These are phyloP conservation scores for Epiblema foenella DNA, from an alignment of 2,888 invertebrate species.

Conservation along the genomic window DNA sequence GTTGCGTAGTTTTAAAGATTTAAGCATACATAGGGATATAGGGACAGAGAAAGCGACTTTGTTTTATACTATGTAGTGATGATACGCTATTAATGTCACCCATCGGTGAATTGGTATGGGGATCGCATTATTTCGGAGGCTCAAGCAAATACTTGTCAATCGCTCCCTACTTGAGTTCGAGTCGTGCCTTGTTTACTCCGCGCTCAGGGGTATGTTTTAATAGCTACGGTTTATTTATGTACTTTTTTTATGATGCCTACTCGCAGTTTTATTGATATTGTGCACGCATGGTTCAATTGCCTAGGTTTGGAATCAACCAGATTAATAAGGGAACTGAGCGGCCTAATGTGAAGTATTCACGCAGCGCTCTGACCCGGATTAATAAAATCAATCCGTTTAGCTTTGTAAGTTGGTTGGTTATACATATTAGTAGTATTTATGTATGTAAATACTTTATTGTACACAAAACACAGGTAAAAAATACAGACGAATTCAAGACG, in stretches of 20 bases:
- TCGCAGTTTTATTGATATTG: constrained; percentile 20
- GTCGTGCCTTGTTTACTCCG: constrained; percentile 43
- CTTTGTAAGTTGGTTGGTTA: not conserved
- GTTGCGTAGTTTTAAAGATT: no score
- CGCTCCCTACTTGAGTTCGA: constrained; percentile 42
- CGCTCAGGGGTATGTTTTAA: constrained; percentile 43
- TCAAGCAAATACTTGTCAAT: constrained; percentile 51
- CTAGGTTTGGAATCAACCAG: not conserved
- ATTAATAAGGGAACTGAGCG: not conserved
- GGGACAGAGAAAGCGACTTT: no score
- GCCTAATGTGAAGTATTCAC: constrained; percentile 6
- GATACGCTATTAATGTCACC: constrained; percentile 18
- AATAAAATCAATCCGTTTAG: not conserved
- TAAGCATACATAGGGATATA: no score
- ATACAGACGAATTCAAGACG: no score
- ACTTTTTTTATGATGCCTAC: constrained; percentile 14
- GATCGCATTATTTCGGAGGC: constrained; percentile 55
- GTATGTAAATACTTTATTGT: no score
- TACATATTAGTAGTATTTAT: not conserved
- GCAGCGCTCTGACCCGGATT: not conserved
- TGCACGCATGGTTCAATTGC: constrained; percentile 3
- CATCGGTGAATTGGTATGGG: constrained; percentile 44
- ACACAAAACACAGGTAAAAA: no score
- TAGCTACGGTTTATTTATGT: constrained; percentile 21
- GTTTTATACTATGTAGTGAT: no score